A percentile compares a stretch with the other conserved stretches of the same genome.
Conservation (phyloP, 2,888 invertebrate species). For the Ophraella communa region DNA sequence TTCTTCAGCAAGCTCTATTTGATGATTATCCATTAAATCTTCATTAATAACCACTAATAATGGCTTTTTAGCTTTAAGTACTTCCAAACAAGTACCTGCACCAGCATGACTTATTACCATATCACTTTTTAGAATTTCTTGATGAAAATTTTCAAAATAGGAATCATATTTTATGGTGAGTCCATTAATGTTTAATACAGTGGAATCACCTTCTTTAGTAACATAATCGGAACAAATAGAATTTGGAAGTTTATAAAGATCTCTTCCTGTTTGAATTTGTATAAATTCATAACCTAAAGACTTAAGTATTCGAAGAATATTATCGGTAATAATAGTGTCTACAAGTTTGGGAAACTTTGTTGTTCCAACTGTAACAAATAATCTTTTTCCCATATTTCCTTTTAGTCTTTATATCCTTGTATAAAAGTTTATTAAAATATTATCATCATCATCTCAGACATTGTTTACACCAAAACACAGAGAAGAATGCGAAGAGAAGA, state of each 20-base stretch:
- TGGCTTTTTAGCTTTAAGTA: conserved; percentile 76
- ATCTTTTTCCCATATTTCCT: conserved; percentile 45
- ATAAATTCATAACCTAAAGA: conserved; percentile 72
- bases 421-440: too few species aligned
- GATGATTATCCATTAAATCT: conserved; percentile 93
- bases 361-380: conserved; percentile 96
- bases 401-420: too few species aligned
- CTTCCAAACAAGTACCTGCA: conserved; percentile 93
- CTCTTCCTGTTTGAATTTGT: conserved; percentile 81
- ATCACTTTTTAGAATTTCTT: conserved; percentile 76
- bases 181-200: conserved; percentile 60
- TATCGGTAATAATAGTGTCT: conserved; percentile 65
- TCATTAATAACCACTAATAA: conserved; percentile 92
- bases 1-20: conserved; percentile 87
- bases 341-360: conserved; percentile 90
- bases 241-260: conserved; percentile 29
- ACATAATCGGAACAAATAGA: conserved; percentile 19
- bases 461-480: too few species aligned
- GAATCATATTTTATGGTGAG: conserved; percentile 46
- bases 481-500: too few species aligned
- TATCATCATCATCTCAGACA: too few species aligned
- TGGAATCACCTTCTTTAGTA: conserved; percentile 56
- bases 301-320: conserved; percentile 67
- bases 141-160: conserved; percentile 62
- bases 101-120: conserved; percentile 95